Evolutionary conservation across 37 sponge, comb jelly and placozoan genomes (phyloP).

Genomic region (Diacarnus erythraeanus): DNA sequence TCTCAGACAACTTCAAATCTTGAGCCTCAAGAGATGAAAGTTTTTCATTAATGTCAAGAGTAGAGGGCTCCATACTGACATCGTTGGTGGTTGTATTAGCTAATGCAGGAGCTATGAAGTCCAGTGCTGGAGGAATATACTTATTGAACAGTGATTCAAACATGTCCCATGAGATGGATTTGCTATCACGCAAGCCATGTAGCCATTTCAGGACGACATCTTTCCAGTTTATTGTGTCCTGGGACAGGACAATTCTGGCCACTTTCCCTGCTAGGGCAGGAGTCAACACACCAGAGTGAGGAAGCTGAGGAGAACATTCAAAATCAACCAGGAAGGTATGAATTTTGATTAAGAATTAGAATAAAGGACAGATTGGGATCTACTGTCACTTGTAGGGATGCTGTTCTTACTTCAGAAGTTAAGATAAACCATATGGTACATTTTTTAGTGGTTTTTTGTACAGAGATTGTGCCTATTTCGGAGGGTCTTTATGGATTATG

Average conservation of each 20-base stretch:
- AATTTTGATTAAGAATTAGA: too few species aligned
- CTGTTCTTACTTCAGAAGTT: too few species aligned
- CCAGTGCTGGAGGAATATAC: conserved; percentile 23
- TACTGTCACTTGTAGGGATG: too few species aligned
- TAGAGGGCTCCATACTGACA: not conserved
- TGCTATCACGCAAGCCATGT: not conserved
- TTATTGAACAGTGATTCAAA: conserved; percentile 16
- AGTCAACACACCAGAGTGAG: conserved; percentile 6
- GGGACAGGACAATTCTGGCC: conserved; percentile 14
- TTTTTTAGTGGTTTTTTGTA: too few species aligned
- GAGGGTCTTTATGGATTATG: too few species aligned
- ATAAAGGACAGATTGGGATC: too few species aligned
- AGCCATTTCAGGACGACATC: conserved; percentile 40
- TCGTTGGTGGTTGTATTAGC: not conserved
- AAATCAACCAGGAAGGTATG: too few species aligned
- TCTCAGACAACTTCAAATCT: conserved; percentile 10
- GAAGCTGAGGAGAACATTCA: not conserved
- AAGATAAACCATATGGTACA: too few species aligned
- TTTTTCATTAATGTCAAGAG: not conserved
- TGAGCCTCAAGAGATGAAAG: not conserved
- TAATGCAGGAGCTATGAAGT: conserved; percentile 30
- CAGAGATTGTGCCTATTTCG: too few species aligned
- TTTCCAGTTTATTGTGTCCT: conserved; percentile 42
- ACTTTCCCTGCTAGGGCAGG: conserved; percentile 14
- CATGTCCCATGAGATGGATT: not conserved